These are phyloP conservation scores for Fragum fragum DNA, from an alignment of 2,888 invertebrate genomes.

Conservation along the genomic window DNA sequence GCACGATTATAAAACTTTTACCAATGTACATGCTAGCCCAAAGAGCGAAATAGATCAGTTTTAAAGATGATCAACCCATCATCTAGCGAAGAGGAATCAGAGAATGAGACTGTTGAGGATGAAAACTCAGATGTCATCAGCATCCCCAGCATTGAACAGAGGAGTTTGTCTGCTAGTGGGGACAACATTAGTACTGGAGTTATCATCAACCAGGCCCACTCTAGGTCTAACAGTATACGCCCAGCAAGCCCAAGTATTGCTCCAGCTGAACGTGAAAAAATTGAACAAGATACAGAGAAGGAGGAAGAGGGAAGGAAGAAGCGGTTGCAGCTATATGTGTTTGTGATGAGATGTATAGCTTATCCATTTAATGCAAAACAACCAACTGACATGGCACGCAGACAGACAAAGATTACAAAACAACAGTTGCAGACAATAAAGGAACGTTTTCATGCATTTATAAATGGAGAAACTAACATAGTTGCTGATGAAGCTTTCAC, in stretches of 20 bases:
- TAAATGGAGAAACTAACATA: constrained; percentile 96
- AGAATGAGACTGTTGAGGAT: constrained; percentile 92
- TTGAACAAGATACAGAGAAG: constrained; percentile 90
- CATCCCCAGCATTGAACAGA: constrained; percentile 85
- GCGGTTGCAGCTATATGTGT: constrained; percentile 98
- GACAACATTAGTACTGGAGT: constrained; percentile 82
- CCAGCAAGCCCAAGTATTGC: constrained; percentile 96
- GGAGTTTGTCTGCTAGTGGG: constrained; percentile 86
- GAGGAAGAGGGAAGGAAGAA: constrained; percentile 98
- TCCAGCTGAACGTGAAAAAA: constrained; percentile 92
- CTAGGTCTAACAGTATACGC: constrained; percentile 89
- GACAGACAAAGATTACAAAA: constrained; percentile 98
- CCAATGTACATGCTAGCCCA: not conserved
- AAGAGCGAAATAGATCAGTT: not conserved
- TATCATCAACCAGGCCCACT: constrained; percentile 74
- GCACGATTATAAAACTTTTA: not conserved
- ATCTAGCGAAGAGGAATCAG: constrained; percentile 98
- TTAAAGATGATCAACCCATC: constrained; percentile 96
- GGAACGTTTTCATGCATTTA: constrained; percentile 97
- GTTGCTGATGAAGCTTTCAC: constrained; percentile 93
- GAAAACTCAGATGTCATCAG: constrained; percentile 86
- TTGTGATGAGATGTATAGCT: constrained; percentile 98
- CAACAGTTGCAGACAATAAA: constrained; percentile 98
- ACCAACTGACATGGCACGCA: constrained; percentile 98
- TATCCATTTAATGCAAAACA: constrained; percentile 99